Conservation (phyloP, 2,797 vertebrate species). For the Acipenser oxyrinchus region DNA sequence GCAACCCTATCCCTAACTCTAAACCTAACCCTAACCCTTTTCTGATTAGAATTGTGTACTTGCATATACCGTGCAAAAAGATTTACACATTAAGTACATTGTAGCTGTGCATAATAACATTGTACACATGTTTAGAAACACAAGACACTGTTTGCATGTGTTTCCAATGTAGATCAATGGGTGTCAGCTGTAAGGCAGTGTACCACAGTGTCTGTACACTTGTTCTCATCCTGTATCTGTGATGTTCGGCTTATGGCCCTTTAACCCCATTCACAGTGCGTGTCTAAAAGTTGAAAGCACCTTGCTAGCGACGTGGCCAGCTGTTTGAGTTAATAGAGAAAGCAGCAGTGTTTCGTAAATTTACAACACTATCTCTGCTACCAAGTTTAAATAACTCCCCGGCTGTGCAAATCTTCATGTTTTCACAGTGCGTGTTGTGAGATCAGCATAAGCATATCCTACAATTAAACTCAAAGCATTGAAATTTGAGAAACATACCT, state of each 20-base stretch:
- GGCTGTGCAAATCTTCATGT: slow-evolving; percentile 26
- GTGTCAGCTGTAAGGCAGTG: slow-evolving; percentile 25
- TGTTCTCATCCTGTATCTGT: slow-evolving; percentile 15
- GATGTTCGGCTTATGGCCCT: slow-evolving; percentile 6
- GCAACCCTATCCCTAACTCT: no score
- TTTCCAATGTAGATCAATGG: slow-evolving; percentile 22
- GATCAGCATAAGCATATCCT: neutral
- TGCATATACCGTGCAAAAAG: no score
- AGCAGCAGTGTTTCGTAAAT: slow-evolving; percentile 25
- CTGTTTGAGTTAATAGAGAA: slow-evolving; percentile 33
- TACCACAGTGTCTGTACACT: slow-evolving; percentile 17
- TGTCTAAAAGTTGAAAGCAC: slow-evolving; percentile 9
- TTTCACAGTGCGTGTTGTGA: slow-evolving; percentile 12
- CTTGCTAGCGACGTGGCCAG: slow-evolving; percentile 22
- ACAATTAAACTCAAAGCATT: no score
- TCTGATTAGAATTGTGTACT: no score
- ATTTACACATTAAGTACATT: neutral
- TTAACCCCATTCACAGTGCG: slow-evolving; percentile 22
- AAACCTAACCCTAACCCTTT: no score
- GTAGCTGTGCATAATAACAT: slow-evolving; percentile 17
- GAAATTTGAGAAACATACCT: no score
- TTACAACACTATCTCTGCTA: slow-evolving; percentile 16
- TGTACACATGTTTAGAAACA: slow-evolving; percentile 20
- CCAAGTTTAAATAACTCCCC: neutral
- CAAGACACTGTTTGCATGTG: slow-evolving; percentile 14